These are phyloP conservation scores for Frieseomelitta varia DNA, from an alignment of 1,140 invertebrate species.

Conservation along the genomic window DNA sequence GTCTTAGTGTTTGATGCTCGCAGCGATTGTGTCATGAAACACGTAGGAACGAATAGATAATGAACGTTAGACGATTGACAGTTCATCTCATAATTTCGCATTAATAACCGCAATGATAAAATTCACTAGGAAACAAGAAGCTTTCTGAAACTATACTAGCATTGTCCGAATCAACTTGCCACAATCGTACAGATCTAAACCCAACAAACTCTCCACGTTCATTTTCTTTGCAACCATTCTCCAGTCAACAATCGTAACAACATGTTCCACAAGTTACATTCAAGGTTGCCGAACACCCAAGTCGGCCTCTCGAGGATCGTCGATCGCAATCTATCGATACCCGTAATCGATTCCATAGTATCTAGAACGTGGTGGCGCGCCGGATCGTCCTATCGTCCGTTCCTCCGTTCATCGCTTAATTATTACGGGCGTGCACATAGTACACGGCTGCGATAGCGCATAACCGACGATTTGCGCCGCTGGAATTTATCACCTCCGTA, in stretches of 20 bases:
- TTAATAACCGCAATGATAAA: too few relatives aligned
- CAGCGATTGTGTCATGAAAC: conserved; percentile 1
- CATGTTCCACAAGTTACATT: neutral
- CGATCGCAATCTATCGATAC: conserved; percentile 37
- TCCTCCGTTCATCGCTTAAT: conserved; percentile 75
- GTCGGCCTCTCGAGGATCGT: conserved; percentile 1
- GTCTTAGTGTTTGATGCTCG: neutral
- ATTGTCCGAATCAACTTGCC: neutral
- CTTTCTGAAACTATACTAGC: neutral
- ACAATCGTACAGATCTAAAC: neutral
- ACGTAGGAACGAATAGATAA: too few relatives aligned
- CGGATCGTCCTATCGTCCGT: conserved; percentile 38
- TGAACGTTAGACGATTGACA: neutral
- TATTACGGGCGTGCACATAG: conserved; percentile 66
- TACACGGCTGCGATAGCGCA: conserved; percentile 63
- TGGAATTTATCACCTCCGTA: conserved; percentile 75
- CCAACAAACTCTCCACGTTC: neutral
- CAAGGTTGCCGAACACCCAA: neutral
- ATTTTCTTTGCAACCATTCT: neutral
- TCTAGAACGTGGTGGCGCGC: conserved; percentile 35
- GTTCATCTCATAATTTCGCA: neutral
- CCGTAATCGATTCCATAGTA: conserved; percentile 59
- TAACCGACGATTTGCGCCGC: conserved; percentile 68
- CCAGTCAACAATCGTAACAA: conserved; percentile 3
- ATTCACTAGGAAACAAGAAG: neutral